These are phyloP conservation scores for Antechinus flavipes DNA, from an alignment of 2,113 vertebrate genomes.

Conservation along the genomic window DNA sequence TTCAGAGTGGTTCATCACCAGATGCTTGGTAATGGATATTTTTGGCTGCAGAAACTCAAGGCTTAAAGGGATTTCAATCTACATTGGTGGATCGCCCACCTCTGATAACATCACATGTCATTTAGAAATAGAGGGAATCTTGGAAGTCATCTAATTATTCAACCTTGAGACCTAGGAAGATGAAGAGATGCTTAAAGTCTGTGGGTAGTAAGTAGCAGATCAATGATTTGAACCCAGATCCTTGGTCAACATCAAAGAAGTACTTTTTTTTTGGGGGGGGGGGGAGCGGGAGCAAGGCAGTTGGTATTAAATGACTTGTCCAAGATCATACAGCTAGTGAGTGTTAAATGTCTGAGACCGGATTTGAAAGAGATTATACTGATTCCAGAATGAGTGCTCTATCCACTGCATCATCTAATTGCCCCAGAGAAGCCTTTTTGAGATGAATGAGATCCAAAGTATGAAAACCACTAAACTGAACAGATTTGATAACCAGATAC, in stretches of 20 bases:
- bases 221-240: not conserved
- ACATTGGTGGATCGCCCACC: not conserved
- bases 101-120: not conserved
- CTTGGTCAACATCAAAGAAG: not conserved
- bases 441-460: not conserved
- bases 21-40: not conserved
- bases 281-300: too few species aligned
- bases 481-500: not conserved
- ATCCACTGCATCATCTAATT: too few species aligned
- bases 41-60: not conserved
- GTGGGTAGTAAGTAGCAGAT: not conserved
- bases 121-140: not conserved
- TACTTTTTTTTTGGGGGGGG: not conserved
- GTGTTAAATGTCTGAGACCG: too few species aligned
- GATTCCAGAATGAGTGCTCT: too few species aligned
- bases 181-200: not conserved
- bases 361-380: too few species aligned
- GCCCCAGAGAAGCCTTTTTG: not conserved
- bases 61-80: constrained; percentile 1
- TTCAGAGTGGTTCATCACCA: not conserved
- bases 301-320: too few species aligned
- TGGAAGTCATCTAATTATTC: not conserved
- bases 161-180: not conserved
- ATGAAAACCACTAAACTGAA: not conserved
- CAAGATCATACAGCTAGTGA: too few species aligned